These are phyloP conservation scores for Metopolophium dirhodum DNA, from an alignment of 1,140 invertebrate genomes.

Conservation along the genomic window DNA sequence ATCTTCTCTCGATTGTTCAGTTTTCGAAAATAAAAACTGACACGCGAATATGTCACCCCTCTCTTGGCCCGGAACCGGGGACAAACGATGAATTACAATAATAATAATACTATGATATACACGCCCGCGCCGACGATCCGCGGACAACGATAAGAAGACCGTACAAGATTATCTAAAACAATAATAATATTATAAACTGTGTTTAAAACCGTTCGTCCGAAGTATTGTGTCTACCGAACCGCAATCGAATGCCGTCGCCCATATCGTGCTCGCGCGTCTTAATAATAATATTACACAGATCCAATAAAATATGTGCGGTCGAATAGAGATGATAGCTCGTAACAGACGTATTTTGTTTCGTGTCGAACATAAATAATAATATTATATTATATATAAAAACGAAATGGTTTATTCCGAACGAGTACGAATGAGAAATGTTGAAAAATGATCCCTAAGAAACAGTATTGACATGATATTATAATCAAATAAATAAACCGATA, in stretches of 20 bases:
- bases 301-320: not conserved
- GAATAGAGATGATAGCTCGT: not conserved
- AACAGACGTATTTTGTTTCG: not conserved
- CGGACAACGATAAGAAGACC: not conserved
- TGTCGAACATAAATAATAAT: not conserved
- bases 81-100: not conserved
- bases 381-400: not conserved
- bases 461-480: not conserved
- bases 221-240: not conserved
- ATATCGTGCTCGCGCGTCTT: not conserved
- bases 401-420: not conserved
- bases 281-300: not conserved
- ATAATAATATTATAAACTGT: too few species aligned
- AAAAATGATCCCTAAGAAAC: not conserved
- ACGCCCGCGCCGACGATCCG: too few species aligned
- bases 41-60: not conserved
- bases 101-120: not conserved
- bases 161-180: not conserved
- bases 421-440: not conserved
- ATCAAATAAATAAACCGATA: not conserved
- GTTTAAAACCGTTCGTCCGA: not conserved
- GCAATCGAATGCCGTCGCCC: not conserved
- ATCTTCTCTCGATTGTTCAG: not conserved
- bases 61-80: not conserved
- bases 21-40: not conserved